A percentile compares a stretch with the other conserved stretches of the same genome.
Evolutionary conservation across 53 echinoderm and acorn worm genomes (phyloP).

Genomic region (Hippasteria phrygiana): DNA sequence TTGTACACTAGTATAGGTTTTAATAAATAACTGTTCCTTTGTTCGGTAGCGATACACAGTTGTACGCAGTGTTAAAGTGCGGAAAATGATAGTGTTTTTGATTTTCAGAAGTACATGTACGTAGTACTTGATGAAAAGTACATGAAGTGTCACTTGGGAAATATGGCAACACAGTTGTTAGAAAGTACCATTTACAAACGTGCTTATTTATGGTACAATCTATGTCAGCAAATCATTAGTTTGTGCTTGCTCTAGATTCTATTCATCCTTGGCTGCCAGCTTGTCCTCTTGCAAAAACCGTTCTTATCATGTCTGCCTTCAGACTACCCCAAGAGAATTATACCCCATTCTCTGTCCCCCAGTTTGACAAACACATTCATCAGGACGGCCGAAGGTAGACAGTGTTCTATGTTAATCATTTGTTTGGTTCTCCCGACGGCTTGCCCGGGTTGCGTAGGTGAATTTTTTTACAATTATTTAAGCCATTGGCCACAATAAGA

Average conservation of each 20-base stretch:
- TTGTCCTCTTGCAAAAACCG: too few species aligned
- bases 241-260: background rate
- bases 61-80: too few species aligned
- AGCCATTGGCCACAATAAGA: conserved; percentile 5
- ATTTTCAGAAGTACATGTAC: too few species aligned
- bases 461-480: background rate
- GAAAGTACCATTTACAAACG: too few species aligned
- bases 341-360: background rate
- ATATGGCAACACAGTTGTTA: too few species aligned
- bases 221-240: background rate
- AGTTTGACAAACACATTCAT: conserved; percentile 2
- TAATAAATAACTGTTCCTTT: too few species aligned
- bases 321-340: background rate
- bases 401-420: background rate
- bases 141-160: too few species aligned
- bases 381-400: background rate
- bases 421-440: background rate
- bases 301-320: background rate
- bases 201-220: too few species aligned
- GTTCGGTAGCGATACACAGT: too few species aligned
- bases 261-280: background rate
- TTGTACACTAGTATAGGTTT: too few species aligned
- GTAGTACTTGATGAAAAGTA: too few species aligned
- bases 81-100: too few species aligned
- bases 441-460: background rate